A percentile compares a stretch with the other conserved stretches of the same genome.
phyloP scores from a whole-genome alignment of 1,140 invertebrate species.

The Ceratoteleas bidentatus region DNA sequence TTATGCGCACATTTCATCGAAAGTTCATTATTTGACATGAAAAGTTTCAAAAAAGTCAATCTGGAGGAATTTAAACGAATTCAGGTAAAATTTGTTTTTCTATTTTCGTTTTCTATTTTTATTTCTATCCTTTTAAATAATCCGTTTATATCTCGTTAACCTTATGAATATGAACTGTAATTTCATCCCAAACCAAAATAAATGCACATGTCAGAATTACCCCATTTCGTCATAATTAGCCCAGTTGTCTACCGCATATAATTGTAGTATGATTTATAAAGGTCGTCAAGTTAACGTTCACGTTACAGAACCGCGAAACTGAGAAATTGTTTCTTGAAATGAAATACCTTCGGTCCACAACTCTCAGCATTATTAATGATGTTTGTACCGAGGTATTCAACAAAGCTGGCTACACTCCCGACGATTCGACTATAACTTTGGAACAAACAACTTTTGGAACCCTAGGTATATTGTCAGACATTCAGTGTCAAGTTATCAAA shows the following conservation, averaged over 20 bases:
- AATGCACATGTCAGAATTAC: too few species aligned
- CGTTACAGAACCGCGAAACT: constrained; percentile 76
- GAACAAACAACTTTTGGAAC: constrained; percentile 73
- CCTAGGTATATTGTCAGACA: constrained; percentile 61
- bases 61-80: constrained; percentile 86
- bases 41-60: constrained; percentile 82
- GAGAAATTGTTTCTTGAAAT: constrained; percentile 82
- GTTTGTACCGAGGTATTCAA: constrained; percentile 88
- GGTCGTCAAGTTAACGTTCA: not conserved
- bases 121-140: not conserved
- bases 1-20: constrained; percentile 85
- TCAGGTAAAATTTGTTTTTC: constrained; percentile 81
- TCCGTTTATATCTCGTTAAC: too few species aligned
- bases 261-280: too few species aligned
- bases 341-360: constrained; percentile 83
- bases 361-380: constrained; percentile 85
- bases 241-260: too few species aligned
- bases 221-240: too few species aligned
- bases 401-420: constrained; percentile 87
- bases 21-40: constrained; percentile 83
- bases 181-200: too few species aligned
- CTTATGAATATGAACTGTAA: too few species aligned
- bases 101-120: not conserved
- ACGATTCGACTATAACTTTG: constrained; percentile 83
- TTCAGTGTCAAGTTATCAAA: too few species aligned